Evolutionary conservation across 1,140 invertebrate genomes (phyloP).

Genomic region (Calliopsis andreniformis): DNA sequence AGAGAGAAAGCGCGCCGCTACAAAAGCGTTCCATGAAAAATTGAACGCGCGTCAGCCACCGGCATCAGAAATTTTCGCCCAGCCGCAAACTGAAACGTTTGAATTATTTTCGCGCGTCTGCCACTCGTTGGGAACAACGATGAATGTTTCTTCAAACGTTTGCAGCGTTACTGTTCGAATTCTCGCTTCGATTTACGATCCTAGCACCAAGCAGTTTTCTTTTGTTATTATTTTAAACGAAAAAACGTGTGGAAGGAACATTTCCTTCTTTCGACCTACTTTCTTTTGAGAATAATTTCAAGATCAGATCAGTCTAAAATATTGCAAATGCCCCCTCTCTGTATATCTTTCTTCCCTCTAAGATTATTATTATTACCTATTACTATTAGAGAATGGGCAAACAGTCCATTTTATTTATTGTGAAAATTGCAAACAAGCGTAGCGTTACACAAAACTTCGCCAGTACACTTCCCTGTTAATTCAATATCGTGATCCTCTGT

Average conservation of each 20-base stretch:
- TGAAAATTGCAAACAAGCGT: no score
- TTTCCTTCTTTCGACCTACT: no score
- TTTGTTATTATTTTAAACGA: neutral
- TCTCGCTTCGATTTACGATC: neutral
- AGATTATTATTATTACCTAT: no score
- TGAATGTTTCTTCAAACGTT: neutral
- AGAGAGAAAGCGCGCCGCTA: neutral
- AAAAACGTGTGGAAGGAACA: no score
- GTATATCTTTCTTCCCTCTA: no score
- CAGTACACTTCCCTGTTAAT: no score
- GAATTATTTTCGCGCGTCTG: neutral
- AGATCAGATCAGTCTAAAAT: no score
- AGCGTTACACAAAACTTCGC: no score
- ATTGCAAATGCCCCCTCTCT: no score
- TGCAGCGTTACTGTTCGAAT: neutral
- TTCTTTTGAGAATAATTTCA: no score
- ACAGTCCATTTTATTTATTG: no score
- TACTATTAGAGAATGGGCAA: no score
- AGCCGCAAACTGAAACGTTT: neutral
- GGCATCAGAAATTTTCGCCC: neutral
- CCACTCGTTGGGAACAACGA: neutral
- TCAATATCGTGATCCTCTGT: conserved; percentile 4
- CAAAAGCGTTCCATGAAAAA: conserved; percentile 5
- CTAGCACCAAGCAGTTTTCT: neutral
- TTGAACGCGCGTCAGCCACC: neutral